Evolutionary conservation across 92 coral and sea anemone genomes (phyloP).

Genomic region (Bergia puertoricense): DNA sequence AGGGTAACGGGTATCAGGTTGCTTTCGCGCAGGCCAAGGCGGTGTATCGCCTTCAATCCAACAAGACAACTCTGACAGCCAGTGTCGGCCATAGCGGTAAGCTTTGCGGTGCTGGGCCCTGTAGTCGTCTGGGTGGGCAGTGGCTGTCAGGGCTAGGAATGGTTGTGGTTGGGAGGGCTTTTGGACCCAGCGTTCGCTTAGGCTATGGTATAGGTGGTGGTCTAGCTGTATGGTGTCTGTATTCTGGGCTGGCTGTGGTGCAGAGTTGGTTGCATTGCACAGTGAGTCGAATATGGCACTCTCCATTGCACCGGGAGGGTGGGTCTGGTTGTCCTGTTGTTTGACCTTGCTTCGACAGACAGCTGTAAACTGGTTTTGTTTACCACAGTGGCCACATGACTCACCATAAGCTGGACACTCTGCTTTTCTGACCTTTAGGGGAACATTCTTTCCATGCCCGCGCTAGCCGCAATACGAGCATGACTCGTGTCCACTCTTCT

Average conservation of each 20-base stretch:
- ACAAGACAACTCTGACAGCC: constrained; percentile 74
- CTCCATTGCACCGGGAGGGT: not conserved
- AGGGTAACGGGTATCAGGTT: not conserved
- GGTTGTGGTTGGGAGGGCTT: constrained; percentile 64
- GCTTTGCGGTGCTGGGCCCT: constrained; percentile 59
- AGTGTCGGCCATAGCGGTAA: constrained; percentile 65
- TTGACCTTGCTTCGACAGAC: not conserved
- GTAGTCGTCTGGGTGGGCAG: constrained; percentile 63
- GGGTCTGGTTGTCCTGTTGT: not conserved
- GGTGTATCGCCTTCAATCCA: constrained; percentile 15
- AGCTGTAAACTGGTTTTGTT: constrained; percentile 48
- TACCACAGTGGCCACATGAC: constrained; percentile 53
- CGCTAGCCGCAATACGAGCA: constrained; percentile 61
- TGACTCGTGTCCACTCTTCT: constrained; percentile 33
- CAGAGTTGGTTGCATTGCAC: not conserved
- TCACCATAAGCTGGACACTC: constrained; percentile 70
- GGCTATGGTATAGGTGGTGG: constrained; percentile 65
- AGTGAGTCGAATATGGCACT: constrained; percentile 14
- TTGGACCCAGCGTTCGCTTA: constrained; percentile 50
- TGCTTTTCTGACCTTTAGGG: constrained; percentile 37
- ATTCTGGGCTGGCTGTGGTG: constrained; percentile 16
- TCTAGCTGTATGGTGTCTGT: constrained; percentile 48
- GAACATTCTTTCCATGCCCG: constrained; percentile 66
- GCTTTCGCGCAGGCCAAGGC: constrained; percentile 10
- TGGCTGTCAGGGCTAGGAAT: constrained; percentile 51